Conservation (phyloP, 2,888 invertebrate genomes). For the Machimus atricapillus region DNA sequence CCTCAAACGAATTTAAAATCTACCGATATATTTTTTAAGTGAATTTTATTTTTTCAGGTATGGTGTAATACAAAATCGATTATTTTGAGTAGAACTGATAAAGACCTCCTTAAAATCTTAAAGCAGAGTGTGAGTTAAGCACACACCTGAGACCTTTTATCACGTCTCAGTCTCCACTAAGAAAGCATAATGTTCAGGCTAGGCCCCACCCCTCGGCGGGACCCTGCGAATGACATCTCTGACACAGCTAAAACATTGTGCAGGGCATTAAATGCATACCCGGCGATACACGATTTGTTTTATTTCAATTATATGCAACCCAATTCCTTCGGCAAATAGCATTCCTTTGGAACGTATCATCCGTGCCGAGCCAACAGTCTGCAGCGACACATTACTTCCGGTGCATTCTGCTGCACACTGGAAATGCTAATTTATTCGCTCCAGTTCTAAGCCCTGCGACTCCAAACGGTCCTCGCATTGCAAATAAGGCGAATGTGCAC, state of each 20-base stretch:
- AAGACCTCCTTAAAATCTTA: background rate
- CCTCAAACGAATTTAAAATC: too few relatives aligned
- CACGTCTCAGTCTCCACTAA: background rate
- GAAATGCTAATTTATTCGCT: constrained; percentile 32
- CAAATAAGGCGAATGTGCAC: background rate
- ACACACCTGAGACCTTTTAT: background rate
- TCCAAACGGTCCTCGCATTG: background rate
- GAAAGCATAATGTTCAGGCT: background rate
- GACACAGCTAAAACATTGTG: background rate
- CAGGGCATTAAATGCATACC: background rate
- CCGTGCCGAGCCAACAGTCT: background rate
- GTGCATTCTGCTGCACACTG: constrained; percentile 18
- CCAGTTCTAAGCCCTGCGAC: constrained; percentile 4
- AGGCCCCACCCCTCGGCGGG: background rate
- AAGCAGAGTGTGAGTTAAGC: background rate
- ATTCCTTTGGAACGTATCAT: background rate
- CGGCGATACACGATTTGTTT: constrained; percentile 10
- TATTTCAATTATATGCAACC: constrained; percentile 33
- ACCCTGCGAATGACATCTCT: background rate
- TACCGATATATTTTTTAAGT: too few relatives aligned
- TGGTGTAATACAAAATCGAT: too few relatives aligned
- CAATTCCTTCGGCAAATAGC: constrained; percentile 30
- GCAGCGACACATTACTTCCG: constrained; percentile 35
- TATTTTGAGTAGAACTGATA: too few relatives aligned
- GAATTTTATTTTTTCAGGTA: too few relatives aligned